A percentile compares a stretch with the other conserved stretches of the same genome.
phyloP scores from a whole-genome alignment of 2,888 invertebrate species.

The Athalia rosae region DNA sequence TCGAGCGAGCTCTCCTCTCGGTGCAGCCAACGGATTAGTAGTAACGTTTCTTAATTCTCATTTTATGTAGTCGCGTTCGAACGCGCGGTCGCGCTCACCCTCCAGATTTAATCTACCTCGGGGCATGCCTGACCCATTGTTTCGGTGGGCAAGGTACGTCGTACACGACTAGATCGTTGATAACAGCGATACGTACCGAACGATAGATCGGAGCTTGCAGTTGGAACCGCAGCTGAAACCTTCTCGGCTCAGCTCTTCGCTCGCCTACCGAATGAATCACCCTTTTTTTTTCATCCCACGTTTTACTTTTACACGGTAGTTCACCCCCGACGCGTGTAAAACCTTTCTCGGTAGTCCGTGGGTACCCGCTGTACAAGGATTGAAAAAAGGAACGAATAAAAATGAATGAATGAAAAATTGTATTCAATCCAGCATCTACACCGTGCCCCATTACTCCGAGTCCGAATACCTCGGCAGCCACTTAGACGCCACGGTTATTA shows the following conservation, averaged over 20 bases:
- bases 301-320: too few species aligned
- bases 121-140: conserved; percentile 53
- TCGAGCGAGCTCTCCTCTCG: too few species aligned
- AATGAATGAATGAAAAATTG: conserved; percentile 39
- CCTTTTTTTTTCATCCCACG: too few species aligned
- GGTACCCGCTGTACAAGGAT: too few species aligned
- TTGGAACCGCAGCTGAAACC: not conserved
- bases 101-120: conserved; percentile 5
- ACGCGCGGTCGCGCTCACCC: too few species aligned
- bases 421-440: conserved; percentile 47
- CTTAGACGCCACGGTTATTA: conserved; percentile 60
- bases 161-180: conserved; percentile 56
- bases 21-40: not conserved
- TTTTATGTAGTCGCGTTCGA: not conserved
- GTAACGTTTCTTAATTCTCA: not conserved
- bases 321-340: too few species aligned
- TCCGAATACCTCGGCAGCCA: not conserved
- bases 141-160: conserved; percentile 52
- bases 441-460: not conserved
- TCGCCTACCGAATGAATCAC: too few species aligned
- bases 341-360: too few species aligned
- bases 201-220: not conserved
- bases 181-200: conserved; percentile 52
- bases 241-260: too few species aligned
- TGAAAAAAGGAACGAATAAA: not conserved